Evolutionary conservation across 2,888 invertebrate species (phyloP), one percentile per base, ranked within the genome.

Genomic region (Polyommatus icarus): DNA sequence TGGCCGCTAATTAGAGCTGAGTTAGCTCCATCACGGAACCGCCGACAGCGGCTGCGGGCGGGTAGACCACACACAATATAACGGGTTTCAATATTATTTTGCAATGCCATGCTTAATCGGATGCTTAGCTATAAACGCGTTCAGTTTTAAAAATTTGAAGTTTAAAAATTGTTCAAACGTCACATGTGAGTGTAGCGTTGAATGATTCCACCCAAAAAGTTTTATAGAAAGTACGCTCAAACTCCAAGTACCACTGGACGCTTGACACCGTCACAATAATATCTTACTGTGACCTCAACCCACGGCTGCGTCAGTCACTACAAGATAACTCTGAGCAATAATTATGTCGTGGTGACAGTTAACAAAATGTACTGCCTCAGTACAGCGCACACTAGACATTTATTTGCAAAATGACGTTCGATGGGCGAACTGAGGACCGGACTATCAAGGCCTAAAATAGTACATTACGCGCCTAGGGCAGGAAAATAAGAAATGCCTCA

Each of bases 261-360:
- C 36, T 40, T 40, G 71, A 40, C 36, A 40, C 40, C 50, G 12
- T 76, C 7, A 76, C 40, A 59, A 15, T 24, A 71, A 57, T 76
- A 76, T 77, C 79, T 72, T 78, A 76, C 78, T 59, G 36, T 59
- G 50, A 67, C 50, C 18, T 50, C 71, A 50, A 71, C 32, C 50
- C 76, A 77, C 79, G 76, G 79, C 36, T 40, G 18, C 71, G 40
- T 72, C 36, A 72, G 40, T 72, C n/a, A 71, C 71, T 67, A 67
- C 67, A 67, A 24, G 67, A 67, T 67, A 67, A 67, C 67, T 67
- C 67, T 24, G 76, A 79, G 78, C 78, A 76, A 75, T 81, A 79
- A 81, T 80, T 81, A 81, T 78, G 73, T 77, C 78, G 46, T 12
- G 12, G 57, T 40, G 77, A 79, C 77, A 77, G 72, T 24, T 80